phyloP scores from a whole-genome alignment of 1,140 invertebrate species.

The Macrosteles quadrilineatus region DNA sequence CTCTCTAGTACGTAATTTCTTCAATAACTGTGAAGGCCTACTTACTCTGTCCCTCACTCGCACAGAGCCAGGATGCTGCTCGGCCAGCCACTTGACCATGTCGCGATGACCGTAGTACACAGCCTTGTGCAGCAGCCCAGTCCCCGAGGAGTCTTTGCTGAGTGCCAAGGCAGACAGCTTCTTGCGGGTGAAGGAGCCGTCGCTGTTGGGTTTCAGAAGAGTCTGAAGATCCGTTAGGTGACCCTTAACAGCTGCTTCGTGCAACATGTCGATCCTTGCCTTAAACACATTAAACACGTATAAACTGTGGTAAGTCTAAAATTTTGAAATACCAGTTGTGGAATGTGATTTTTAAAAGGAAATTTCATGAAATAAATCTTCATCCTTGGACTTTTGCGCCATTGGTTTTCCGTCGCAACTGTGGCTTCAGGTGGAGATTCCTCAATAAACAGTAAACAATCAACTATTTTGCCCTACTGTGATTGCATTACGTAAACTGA shows the following conservation, averaged over 20 bases:
- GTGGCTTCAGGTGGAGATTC: no score
- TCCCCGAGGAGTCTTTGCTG: conserved; percentile 72
- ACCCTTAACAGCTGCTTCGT: conserved; percentile 69
- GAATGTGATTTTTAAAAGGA: no score
- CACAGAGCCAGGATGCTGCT: conserved; percentile 72
- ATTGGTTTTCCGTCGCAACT: no score
- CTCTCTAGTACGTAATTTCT: no score
- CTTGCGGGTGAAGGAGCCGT: conserved; percentile 50
- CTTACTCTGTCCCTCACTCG: conserved; percentile 75
- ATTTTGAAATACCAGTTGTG: no score
- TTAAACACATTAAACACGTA: conserved; percentile 50
- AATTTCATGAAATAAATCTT: no score
- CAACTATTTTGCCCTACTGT: no score
- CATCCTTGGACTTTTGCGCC: no score
- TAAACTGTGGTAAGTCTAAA: no score
- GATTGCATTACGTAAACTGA: no score
- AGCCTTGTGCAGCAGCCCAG: conserved; percentile 76
- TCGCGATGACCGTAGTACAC: conserved; percentile 73
- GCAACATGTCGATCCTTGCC: conserved; percentile 66
- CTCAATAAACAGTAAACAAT: no score
- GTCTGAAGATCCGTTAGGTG: conserved; percentile 63
- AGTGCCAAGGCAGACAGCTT: conserved; percentile 63
- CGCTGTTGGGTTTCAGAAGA: conserved; percentile 60
- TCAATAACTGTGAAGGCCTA: no score
- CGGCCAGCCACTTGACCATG: conserved; percentile 71